Evolutionary conservation across 2,888 invertebrate species (phyloP).

Genomic region (Drosophila cracens): DNA sequence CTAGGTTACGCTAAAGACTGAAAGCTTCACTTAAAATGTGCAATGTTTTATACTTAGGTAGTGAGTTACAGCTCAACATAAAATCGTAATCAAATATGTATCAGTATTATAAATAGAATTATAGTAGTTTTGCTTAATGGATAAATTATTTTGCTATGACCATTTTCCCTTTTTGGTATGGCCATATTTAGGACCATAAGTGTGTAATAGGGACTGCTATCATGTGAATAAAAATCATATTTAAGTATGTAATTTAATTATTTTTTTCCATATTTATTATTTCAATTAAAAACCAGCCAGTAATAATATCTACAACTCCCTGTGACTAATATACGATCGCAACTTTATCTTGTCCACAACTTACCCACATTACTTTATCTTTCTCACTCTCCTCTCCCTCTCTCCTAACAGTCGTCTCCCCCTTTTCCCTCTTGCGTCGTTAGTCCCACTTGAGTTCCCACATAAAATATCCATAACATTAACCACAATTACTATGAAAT

Average conservation of each 20-base stretch:
- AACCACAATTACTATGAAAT: constrained; percentile 78
- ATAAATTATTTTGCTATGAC: too few relatives aligned
- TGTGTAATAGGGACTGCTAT: too few relatives aligned
- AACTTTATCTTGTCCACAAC: constrained; percentile 13
- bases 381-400: background rate
- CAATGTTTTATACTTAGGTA: too few relatives aligned
- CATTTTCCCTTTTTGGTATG: background rate
- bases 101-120: background rate
- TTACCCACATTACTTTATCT: constrained; percentile 8
- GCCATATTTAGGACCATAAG: background rate
- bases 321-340: background rate
- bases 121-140: background rate
- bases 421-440: background rate
- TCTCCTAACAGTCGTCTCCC: background rate
- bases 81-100: background rate
- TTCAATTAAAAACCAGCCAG: background rate
- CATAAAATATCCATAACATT: constrained; percentile 77
- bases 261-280: background rate
- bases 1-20: background rate
- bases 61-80: background rate
- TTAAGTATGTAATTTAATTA: background rate
- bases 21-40: background rate
- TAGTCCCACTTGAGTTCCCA: constrained; percentile 51
- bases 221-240: background rate
- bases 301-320: background rate